Conservation (phyloP, 2,888 invertebrate species). For the Drosophila koepferae region DNA sequence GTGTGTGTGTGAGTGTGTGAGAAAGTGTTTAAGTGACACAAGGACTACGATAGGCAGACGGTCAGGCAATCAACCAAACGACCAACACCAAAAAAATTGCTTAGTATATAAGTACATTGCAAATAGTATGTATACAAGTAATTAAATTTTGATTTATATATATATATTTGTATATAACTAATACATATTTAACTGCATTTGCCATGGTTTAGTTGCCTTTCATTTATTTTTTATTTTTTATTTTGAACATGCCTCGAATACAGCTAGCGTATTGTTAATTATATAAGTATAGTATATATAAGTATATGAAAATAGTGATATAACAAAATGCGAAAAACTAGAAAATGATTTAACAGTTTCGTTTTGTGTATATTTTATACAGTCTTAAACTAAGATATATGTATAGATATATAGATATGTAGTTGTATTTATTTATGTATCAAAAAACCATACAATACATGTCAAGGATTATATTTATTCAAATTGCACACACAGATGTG, state of each 20-base stretch:
- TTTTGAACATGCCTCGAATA: slow-evolving; percentile 66
- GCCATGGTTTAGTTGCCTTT: slow-evolving; percentile 63
- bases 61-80: slow-evolving; percentile 60
- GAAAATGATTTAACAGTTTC: slow-evolving; percentile 39
- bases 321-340: slow-evolving; percentile 61
- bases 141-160: slow-evolving; percentile 16
- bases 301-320: slow-evolving; percentile 35
- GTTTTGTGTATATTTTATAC: slow-evolving; percentile 31
- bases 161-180: slow-evolving; percentile 4
- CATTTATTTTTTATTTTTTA: slow-evolving; percentile 7
- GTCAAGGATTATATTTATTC: slow-evolving; percentile 49
- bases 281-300: slow-evolving; percentile 32
- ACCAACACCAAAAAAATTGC: slow-evolving; percentile 72
- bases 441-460: slow-evolving; percentile 52
- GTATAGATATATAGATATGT: slow-evolving; percentile 9
- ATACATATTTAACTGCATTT: slow-evolving; percentile 46
- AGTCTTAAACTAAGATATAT: slow-evolving; percentile 44
- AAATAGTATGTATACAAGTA: slow-evolving; percentile 28
- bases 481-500: slow-evolving; percentile 58
- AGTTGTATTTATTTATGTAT: slow-evolving; percentile 21
- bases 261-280: slow-evolving; percentile 56
- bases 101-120: slow-evolving; percentile 41
- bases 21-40: slow-evolving; percentile 29
- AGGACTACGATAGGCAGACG: slow-evolving; percentile 61
- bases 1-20: slow-evolving; percentile 8